A percentile compares a stretch with the other conserved stretches of the same genome.
Evolutionary conservation across 2,888 invertebrate species (phyloP).

Genomic region (Auanema sp.): DNA sequence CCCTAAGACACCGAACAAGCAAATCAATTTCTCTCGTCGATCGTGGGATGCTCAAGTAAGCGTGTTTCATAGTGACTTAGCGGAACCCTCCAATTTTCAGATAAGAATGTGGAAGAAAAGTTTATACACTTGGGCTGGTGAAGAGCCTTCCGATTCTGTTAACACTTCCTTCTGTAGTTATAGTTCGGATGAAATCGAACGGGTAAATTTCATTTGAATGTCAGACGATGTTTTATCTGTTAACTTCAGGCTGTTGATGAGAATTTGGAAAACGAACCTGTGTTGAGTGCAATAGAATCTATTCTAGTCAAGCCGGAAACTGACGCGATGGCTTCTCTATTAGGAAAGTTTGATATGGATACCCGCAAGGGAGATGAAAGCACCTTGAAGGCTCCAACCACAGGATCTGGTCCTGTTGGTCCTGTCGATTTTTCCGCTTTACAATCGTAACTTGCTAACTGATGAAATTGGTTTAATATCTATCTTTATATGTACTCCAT

Average conservation of each 20-base stretch:
- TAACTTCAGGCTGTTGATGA: constrained; percentile 1
- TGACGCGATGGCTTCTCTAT: constrained; percentile 58
- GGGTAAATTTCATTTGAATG: not conserved
- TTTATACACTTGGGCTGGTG: constrained; percentile 59
- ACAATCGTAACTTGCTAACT: not conserved
- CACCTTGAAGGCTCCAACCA: constrained; percentile 49
- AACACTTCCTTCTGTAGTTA: constrained; percentile 50
- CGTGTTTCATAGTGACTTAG: not conserved
- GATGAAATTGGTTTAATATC: too few species aligned
- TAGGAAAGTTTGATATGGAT: constrained; percentile 58
- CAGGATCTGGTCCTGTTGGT: constrained; percentile 27
- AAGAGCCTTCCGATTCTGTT: constrained; percentile 55
- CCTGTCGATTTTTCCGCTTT: constrained; percentile 47
- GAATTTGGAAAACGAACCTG: constrained; percentile 11
- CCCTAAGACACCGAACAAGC: constrained; percentile 87
- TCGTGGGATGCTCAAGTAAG: constrained; percentile 82
- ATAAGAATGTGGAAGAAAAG: constrained; percentile 54
- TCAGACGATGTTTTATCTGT: too few species aligned
- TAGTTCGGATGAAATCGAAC: constrained; percentile 25
- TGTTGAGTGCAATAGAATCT: not conserved
- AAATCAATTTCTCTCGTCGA: constrained; percentile 82
- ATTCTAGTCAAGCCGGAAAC: constrained; percentile 31
- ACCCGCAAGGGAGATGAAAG: constrained; percentile 52
- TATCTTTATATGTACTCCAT: too few species aligned
- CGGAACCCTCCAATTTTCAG: constrained; percentile 19